These are phyloP conservation scores for Ictalurus punctatus DNA, from an alignment of 2,113 vertebrate genomes.

Conservation along the genomic window DNA sequence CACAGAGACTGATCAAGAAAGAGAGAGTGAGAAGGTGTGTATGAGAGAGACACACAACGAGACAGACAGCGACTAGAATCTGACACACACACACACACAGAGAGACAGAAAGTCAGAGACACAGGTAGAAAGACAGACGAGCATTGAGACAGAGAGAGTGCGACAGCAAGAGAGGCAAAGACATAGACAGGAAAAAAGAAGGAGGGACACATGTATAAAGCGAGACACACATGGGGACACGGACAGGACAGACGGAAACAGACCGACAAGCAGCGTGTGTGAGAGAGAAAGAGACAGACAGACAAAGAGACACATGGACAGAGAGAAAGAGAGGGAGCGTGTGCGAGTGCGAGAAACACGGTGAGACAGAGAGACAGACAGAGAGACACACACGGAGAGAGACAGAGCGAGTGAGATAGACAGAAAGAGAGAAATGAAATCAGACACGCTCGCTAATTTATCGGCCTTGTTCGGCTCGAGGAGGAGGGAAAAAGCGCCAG, in stretches of 20 bases:
- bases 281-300: neutral
- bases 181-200: neutral
- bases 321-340: neutral
- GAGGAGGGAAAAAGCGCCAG: slow-evolving; percentile 34
- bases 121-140: neutral
- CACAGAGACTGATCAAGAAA: neutral
- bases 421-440: slow-evolving; percentile 13
- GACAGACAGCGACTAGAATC: neutral
- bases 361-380: neutral
- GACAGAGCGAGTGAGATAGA: neutral
- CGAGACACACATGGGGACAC: no score
- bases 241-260: no score
- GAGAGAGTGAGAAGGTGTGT: neutral
- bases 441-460: slow-evolving; percentile 24
- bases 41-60: neutral
- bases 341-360: no score
- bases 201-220: no score
- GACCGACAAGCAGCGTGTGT: neutral
- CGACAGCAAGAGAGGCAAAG: no score
- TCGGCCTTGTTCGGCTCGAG: neutral
- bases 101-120: neutral
- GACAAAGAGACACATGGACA: neutral
- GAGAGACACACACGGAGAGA: neutral
- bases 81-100: neutral
- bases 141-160: neutral